A percentile compares a stretch with the other conserved stretches of the same genome.
phyloP scores from a whole-genome alignment of 2,888 invertebrate genomes.

The Caenorhabditis drosophilae region DNA sequence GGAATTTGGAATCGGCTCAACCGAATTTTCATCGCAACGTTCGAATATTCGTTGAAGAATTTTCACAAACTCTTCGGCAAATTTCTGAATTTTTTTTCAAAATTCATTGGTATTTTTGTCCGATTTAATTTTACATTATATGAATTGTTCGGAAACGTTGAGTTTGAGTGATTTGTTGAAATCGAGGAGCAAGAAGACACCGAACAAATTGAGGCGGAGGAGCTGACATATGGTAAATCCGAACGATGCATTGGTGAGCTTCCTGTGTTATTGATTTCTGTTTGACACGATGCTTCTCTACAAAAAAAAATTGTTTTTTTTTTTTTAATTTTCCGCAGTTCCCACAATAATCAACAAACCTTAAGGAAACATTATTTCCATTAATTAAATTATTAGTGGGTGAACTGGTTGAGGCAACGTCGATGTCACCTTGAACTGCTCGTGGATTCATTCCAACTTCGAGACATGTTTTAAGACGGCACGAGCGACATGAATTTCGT shows the following conservation, averaged over 20 bases:
- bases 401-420: conserved; percentile 17
- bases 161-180: too few species aligned
- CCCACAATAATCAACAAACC: too few species aligned
- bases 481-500: conserved; percentile 50
- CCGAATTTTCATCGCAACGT: neutral
- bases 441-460: conserved; percentile 57
- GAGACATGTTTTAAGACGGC: conserved; percentile 42
- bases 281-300: conserved; percentile 9
- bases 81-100: too few species aligned
- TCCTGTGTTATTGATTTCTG: conserved; percentile 7
- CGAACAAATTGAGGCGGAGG: conserved; percentile 17
- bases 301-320: too few species aligned
- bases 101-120: too few species aligned
- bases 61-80: too few species aligned
- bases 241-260: conserved; percentile 8
- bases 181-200: conserved; percentile 29
- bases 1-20: conserved; percentile 11
- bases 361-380: neutral
- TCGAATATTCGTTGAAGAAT: neutral
- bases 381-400: conserved; percentile 15
- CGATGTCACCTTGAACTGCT: conserved; percentile 48
- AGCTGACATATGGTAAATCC: conserved; percentile 17
- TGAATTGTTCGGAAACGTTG: too few species aligned
- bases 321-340: neutral
- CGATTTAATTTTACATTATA: too few species aligned